Conservation (phyloP, 64 coral and sea anemone genomes). For the Dendronephthya gigantea region DNA sequence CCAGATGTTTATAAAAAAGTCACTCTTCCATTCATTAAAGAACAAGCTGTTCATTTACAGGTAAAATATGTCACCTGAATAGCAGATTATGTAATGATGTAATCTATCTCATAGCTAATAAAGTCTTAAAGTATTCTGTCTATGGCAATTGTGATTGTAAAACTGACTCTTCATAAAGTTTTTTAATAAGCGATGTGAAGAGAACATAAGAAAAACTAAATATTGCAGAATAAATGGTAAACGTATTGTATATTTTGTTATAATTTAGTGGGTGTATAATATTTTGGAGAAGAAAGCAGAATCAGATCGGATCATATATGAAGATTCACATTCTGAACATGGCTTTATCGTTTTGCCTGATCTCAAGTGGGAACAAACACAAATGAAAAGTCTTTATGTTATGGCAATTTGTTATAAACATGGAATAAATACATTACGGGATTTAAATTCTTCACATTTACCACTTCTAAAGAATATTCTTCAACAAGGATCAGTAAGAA, state of each 20-base stretch:
- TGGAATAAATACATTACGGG: constrained; percentile 73
- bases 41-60: constrained; percentile 69
- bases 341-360: constrained; percentile 93
- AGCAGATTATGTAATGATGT: too few relatives aligned
- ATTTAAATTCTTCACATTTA: constrained; percentile 51
- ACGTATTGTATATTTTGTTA: not conserved
- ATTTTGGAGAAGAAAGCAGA: constrained; percentile 95
- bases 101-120: too few relatives aligned
- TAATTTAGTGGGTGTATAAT: constrained; percentile 94
- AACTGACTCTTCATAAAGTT: too few relatives aligned
- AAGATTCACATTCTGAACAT: constrained; percentile 55
- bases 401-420: constrained; percentile 58
- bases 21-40: constrained; percentile 71
- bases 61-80: constrained; percentile 29
- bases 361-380: constrained; percentile 86
- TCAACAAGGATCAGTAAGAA: constrained; percentile 60
- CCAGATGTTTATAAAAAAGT: constrained; percentile 54
- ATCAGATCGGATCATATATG: constrained; percentile 69
- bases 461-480: constrained; percentile 85
- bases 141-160: too few relatives aligned
- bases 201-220: too few relatives aligned
- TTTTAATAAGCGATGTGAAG: too few relatives aligned
- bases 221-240: not conserved
- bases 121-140: too few relatives aligned
- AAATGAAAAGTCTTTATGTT: constrained; percentile 78